Percentiles rank a stretch among this genome's conserved stretches.
phyloP scores from a whole-genome alignment of 2,888 invertebrate genomes.

The Drosophila imparisetae region DNA sequence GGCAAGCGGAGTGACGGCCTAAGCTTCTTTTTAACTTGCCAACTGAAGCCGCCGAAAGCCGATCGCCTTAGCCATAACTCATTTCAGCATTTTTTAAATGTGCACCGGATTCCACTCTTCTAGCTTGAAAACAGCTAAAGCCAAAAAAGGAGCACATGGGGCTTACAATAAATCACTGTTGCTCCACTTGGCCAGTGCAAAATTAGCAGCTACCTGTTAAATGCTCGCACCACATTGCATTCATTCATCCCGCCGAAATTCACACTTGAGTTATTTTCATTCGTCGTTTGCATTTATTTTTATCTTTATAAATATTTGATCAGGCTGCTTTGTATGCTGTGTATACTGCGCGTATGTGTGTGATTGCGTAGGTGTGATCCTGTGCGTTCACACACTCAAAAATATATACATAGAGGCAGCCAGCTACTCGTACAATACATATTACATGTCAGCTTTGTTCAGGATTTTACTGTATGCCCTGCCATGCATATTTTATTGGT shows the following conservation, averaged over 20 bases:
- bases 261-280: slow-evolving; percentile 56
- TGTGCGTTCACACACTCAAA: slow-evolving; percentile 33
- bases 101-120: not conserved
- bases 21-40: slow-evolving; percentile 40
- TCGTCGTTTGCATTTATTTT: slow-evolving; percentile 37
- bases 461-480: slow-evolving; percentile 44
- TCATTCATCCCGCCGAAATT: slow-evolving; percentile 23
- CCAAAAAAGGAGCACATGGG: not conserved
- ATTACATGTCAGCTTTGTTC: slow-evolving; percentile 63
- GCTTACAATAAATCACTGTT: slow-evolving; percentile 55
- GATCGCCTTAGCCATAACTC: slow-evolving; percentile 48
- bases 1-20: slow-evolving; percentile 18
- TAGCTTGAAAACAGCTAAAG: not conserved
- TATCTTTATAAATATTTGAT: slow-evolving; percentile 62
- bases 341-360: slow-evolving; percentile 9
- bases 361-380: slow-evolving; percentile 18
- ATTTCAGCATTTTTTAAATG: slow-evolving; percentile 40
- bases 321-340: slow-evolving; percentile 44
- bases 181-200: slow-evolving; percentile 28
- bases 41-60: slow-evolving; percentile 10
- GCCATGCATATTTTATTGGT: slow-evolving; percentile 56
- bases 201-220: slow-evolving; percentile 58
- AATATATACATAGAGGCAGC: not conserved
- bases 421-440: slow-evolving; percentile 30
- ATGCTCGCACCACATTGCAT: slow-evolving; percentile 33